Base-by-base conservation (phyloP, 1,140 invertebrate species). In the Orchesella cincta region DNA sequence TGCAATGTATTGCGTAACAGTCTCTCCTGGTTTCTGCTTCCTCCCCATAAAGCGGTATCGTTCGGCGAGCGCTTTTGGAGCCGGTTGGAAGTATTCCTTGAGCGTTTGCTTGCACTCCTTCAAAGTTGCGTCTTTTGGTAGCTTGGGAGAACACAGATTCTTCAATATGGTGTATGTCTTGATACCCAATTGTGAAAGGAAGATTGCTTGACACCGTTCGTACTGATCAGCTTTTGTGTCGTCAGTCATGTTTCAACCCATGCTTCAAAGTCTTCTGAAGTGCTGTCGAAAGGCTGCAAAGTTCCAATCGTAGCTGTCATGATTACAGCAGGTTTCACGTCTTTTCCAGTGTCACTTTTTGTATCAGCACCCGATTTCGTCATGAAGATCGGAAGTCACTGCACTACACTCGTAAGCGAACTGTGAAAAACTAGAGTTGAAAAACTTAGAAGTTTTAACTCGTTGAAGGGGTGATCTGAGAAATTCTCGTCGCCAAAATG, bases 1-100 rank as follows among this genome's bases (percentile, higher is more conserved):
- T 20, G 80, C 76, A n/a, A 78, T 23, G 57, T 35, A 81, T 12
- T 51, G 33, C 12, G 67, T 73, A 0, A 80, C 51, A 3, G 78
- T 34, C 34, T 81, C 80, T n/a, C 78, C 75, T 26, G 52, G 76
- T n/a, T 36, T 31, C 54, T 81, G 80, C 18, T 57, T 52, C 5
- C 80, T 54, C 16, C 34, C 54, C 26, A 26, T 54, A 72, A 80
- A 79, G 26, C 76, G 79, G 64, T 23, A 78, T 20, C 79, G 26
- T 36, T 80, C 78, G 0, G 75, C 23, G n/a, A 80, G 73, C 14
- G 67, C 75, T 29, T 76, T 76, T 31, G 76, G 73, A 26, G 73
- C 31, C n/a, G 72, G 76, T n/a, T 78, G 75, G 35, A 39, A 79
- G 31, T 79, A 46, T 0, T 39, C 28, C n/a, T 28, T 54, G 2